Base-by-base conservation (phyloP, 2,797 vertebrate genomes). In the Mormyrops boulengeri region DNA sequence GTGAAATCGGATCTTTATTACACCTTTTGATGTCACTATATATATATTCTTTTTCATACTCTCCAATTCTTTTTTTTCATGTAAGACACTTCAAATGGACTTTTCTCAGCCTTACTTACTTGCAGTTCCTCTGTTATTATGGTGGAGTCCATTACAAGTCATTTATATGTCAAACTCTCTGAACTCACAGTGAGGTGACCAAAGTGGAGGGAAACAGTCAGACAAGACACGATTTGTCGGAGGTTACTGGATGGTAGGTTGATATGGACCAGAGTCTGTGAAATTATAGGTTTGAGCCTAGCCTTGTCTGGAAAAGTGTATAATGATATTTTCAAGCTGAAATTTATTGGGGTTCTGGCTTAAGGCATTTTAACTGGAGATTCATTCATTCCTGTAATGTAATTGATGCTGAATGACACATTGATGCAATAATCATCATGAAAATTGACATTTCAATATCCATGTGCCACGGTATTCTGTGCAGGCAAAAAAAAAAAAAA, bases 391-490 rank as follows among this genome's bases (percentile, higher is more conserved):
- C 14, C 17, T 44, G 44, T 22, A 85, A 52, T 52, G 82, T 85
- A 85, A 26, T 85, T 85, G 44, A 85, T 85, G 47, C 44, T 52
- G 82, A 85, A 85, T 85, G 47, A 26, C 82, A 85, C 49, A 26
- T 8, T 52, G 82, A 85, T 85, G 82, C 47, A 85, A 85, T 85
- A 85, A 85, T 85, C 44, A 26, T 52, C 82, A 85, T 47, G 49
- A 47, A 49, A 85, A 85, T 30, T 49, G 82, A 85, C 82, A 85
- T 85, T 85, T 85, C 22, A 85, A 52, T 85, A 85, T 50, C 22
- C 47, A 84, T 44, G 44, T 49, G n/a, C 41, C 80, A 30, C 4
- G 1, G 82, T 30, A n/a, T 80, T 44, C 41, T 47, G 14, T 47
- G 34, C 14, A 73, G 12, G 66, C 66, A n/a, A 80, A 44, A 44